Evolutionary conservation across 2,113 vertebrate genomes (phyloP).

Genomic region (Glareola pratincola): DNA sequence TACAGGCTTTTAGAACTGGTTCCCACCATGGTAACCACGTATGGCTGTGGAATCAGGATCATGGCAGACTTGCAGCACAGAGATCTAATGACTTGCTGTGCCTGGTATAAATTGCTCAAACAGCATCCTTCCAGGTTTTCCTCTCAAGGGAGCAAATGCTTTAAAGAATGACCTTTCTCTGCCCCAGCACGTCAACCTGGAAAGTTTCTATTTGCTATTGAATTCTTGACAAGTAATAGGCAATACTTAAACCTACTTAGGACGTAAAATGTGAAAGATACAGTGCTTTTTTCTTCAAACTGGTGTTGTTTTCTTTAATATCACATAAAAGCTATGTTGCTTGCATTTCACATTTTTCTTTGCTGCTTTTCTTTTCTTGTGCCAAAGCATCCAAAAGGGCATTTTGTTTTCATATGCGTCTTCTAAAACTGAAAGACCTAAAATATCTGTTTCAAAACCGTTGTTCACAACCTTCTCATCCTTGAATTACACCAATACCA

Average conservation of each 20-base stretch:
- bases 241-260: conserved; percentile 60
- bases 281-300: not conserved
- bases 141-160: conserved; percentile 65
- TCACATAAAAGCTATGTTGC: not conserved
- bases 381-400: not conserved
- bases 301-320: not conserved
- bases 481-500: not conserved
- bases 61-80: conserved; percentile 40
- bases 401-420: not conserved
- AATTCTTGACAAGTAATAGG: conserved; percentile 68
- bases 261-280: conserved; percentile 46
- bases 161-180: conserved; percentile 69
- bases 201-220: conserved; percentile 68
- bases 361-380: not conserved
- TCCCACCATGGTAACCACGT: conserved; percentile 25
- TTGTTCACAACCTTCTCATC: not conserved
- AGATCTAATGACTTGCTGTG: conserved; percentile 61
- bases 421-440: not conserved
- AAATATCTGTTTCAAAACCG: not conserved
- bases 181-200: conserved; percentile 60
- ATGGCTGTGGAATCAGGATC: conserved; percentile 30
- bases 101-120: conserved; percentile 68
- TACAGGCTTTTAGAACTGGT: conserved; percentile 7
- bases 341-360: not conserved
- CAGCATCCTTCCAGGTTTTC: conserved; percentile 70